phyloP scores from a whole-genome alignment of 1,140 invertebrate genomes.

The Trichoplusia ni region DNA sequence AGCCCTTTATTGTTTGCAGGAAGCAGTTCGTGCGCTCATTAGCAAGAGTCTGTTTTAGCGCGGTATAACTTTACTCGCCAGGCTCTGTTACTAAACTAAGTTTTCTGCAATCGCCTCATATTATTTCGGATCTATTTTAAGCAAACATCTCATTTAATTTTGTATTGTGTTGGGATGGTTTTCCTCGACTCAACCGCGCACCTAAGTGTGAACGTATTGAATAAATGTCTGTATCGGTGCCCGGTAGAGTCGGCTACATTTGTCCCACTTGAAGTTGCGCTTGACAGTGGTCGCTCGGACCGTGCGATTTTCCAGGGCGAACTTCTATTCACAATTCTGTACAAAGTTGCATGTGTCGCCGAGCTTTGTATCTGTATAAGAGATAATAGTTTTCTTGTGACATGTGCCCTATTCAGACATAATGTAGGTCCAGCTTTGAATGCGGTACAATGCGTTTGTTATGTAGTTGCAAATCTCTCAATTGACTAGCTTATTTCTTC shows the following conservation, averaged over 20 bases:
- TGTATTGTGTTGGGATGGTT: too few relatives aligned
- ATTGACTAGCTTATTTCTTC: too few relatives aligned
- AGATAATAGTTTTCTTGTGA: slow-evolving; percentile 21
- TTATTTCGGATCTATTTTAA: too few relatives aligned
- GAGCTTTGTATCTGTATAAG: slow-evolving; percentile 1
- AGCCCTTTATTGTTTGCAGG: background rate
- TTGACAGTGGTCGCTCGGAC: background rate
- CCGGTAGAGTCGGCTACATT: background rate
- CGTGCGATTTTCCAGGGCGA: background rate
- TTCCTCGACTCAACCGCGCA: background rate
- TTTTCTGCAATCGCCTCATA: background rate
- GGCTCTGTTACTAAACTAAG: background rate
- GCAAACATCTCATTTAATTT: too few relatives aligned
- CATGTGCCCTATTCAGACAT: background rate
- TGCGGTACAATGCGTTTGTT: background rate
- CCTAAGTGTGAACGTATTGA: too few relatives aligned
- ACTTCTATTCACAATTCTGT: slow-evolving; percentile 12
- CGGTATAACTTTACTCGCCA: too few relatives aligned
- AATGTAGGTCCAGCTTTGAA: background rate
- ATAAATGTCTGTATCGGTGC: too few relatives aligned
- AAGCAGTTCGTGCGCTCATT: background rate
- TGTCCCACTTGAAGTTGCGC: slow-evolving; percentile 1
- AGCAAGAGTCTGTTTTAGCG: background rate
- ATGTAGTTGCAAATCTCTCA: too few relatives aligned
- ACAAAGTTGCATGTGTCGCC: slow-evolving; percentile 4